phyloP scores from a whole-genome alignment of 2,113 vertebrate genomes.

The Maccullochella peelii region DNA sequence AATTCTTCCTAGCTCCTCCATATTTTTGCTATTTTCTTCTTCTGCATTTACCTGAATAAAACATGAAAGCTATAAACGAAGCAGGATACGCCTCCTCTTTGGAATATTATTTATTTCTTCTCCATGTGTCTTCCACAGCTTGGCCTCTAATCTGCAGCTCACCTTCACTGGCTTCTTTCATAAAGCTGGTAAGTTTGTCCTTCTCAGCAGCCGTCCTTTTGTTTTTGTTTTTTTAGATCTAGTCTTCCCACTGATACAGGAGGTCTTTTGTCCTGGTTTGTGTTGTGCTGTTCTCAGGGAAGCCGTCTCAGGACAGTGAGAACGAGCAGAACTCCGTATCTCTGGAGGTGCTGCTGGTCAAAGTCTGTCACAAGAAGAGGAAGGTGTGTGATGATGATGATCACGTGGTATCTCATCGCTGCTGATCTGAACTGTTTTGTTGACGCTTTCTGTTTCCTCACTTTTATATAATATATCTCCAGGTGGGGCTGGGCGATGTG shows the following conservation, averaged over 20 bases:
- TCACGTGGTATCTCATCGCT: background rate
- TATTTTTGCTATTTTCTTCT: background rate
- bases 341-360: constrained; percentile 97
- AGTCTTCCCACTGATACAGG: background rate
- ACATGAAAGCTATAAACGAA: too few relatives aligned
- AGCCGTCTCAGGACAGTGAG: constrained; percentile 95
- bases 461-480: background rate
- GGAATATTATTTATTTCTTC: background rate
- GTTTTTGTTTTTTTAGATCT: background rate
- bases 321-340: constrained; percentile 98
- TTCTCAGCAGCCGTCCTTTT: background rate
- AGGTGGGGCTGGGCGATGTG: too few relatives aligned
- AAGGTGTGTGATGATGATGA: constrained; percentile 87
- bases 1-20: background rate
- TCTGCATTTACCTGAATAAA: background rate
- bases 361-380: constrained; percentile 99
- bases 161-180: constrained; percentile 99
- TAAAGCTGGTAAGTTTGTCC: constrained; percentile 88
- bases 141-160: constrained; percentile 96
- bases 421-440: too few relatives aligned
- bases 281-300: constrained; percentile 83
- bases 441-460: background rate
- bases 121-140: constrained; percentile 76
- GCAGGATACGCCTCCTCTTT: too few relatives aligned
- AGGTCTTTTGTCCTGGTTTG: background rate